These are phyloP conservation scores for Drosophila kikkawai DNA, from an alignment of 1,140 invertebrate genomes.

Conservation along the genomic window DNA sequence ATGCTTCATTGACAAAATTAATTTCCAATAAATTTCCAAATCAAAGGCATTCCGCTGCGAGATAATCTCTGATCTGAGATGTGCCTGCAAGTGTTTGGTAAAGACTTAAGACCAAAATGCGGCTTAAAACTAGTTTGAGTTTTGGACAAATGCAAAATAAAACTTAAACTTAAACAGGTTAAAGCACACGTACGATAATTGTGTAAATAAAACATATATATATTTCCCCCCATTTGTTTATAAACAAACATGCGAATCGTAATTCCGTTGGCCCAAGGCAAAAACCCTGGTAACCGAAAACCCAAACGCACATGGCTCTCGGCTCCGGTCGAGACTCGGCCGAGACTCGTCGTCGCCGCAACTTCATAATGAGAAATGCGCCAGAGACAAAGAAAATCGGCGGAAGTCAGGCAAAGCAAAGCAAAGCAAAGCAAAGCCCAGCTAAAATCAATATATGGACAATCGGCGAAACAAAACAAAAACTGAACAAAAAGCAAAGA, in stretches of 20 bases:
- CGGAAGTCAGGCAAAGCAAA: constrained; percentile 46
- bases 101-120: background rate
- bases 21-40: constrained; percentile 7
- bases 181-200: constrained; percentile 17
- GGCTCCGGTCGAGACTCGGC: background rate
- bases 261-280: constrained; percentile 34
- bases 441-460: constrained; percentile 21
- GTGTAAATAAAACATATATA: constrained; percentile 30
- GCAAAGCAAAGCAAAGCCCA: constrained; percentile 36
- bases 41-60: constrained; percentile 21
- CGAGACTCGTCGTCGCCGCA: constrained; percentile 50
- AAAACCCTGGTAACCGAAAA: constrained; percentile 26
- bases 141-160: constrained; percentile 7
- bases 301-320: constrained; percentile 19
- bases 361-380: constrained; percentile 39
- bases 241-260: constrained; percentile 40
- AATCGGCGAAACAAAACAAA: constrained; percentile 17
- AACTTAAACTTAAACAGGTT: constrained; percentile 4
- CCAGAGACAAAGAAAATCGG: constrained; percentile 47
- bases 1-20: constrained; percentile 19
- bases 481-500: constrained; percentile 11
- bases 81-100: constrained; percentile 24
- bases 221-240: constrained; percentile 19
- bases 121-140: constrained; percentile 1
- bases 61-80: constrained; percentile 14